A percentile compares a stretch with the other conserved stretches of the same genome.
Evolutionary conservation across 2,797 vertebrate species (phyloP).

Genomic region (Arrhamphus sclerolepis): DNA sequence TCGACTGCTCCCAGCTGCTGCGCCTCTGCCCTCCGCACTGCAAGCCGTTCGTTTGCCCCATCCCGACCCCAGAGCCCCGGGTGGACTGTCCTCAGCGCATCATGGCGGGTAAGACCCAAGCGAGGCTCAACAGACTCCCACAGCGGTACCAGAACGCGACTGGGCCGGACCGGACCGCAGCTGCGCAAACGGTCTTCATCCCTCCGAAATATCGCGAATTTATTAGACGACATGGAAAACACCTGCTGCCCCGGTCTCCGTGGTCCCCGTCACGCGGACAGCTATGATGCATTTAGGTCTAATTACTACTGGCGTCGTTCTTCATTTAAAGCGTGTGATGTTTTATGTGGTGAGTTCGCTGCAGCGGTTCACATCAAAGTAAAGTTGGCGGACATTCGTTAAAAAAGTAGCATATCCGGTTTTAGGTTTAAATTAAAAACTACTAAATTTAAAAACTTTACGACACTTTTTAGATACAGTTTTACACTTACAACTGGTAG

Average conservation of each 20-base stretch:
- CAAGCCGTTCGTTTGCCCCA: constrained; percentile 25
- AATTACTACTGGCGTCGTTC: accelerated
- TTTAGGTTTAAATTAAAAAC: constrained; percentile 26
- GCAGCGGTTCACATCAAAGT: constrained; percentile 44
- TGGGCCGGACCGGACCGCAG: constrained; percentile 17
- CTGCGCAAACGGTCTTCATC: constrained; percentile 11
- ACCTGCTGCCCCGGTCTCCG: accelerated
- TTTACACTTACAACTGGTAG: no score
- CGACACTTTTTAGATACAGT: no score
- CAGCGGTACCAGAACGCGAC: constrained; percentile 16
- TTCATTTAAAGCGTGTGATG: neutral
- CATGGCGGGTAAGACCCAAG: constrained; percentile 76
- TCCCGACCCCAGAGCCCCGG: constrained; percentile 34
- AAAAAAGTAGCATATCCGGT: constrained; percentile 40
- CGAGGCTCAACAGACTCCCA: neutral
- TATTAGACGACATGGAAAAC: neutral
- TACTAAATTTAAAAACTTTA: neutral
- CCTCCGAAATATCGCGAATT: constrained; percentile 7
- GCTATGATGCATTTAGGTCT: accelerated
- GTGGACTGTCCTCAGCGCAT: constrained; percentile 33
- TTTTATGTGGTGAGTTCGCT: constrained; percentile 19
- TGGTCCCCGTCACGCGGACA: accelerated
- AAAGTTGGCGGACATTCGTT: neutral
- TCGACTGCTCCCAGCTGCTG: constrained; percentile 68
- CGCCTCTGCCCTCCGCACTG: constrained; percentile 61